Evolutionary conservation across 2,797 vertebrate genomes (phyloP).

Genomic region (Lagodon rhomboides): DNA sequence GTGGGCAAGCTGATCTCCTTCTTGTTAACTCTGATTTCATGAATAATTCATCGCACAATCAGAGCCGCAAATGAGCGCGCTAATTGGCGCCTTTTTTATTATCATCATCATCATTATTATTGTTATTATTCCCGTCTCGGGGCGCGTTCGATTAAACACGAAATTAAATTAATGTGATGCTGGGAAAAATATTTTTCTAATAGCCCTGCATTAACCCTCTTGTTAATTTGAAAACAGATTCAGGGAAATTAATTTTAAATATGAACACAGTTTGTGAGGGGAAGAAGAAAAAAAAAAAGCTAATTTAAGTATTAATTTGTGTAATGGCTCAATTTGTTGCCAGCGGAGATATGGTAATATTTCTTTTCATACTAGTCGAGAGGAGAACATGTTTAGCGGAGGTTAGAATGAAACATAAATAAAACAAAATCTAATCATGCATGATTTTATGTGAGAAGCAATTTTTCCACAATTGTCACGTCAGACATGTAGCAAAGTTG

Average conservation of each 20-base stretch:
- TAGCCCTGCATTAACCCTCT: slow-evolving; percentile 70
- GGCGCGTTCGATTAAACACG: slow-evolving; percentile 50
- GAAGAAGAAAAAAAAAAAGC: slow-evolving; percentile 20
- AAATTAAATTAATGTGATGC: slow-evolving; percentile 75
- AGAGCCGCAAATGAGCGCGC: slow-evolving; percentile 56
- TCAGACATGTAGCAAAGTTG: neutral
- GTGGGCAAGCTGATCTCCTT: slow-evolving; percentile 56
- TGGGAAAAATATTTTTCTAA: slow-evolving; percentile 72
- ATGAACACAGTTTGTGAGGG: slow-evolving; percentile 55
- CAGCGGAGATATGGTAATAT: slow-evolving; percentile 46
- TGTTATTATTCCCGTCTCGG: slow-evolving; percentile 63
- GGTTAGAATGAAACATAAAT: slow-evolving; percentile 23
- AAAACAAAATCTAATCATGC: slow-evolving; percentile 14
- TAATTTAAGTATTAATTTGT: slow-evolving; percentile 70
- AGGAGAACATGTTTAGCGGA: slow-evolving; percentile 18
- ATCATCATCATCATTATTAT: slow-evolving; percentile 56
- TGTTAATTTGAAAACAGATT: slow-evolving; percentile 70
- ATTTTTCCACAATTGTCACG: slow-evolving; percentile 12
- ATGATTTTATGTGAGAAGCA: neutral
- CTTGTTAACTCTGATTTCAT: slow-evolving; percentile 73
- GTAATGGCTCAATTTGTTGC: slow-evolving; percentile 60
- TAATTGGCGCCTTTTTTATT: slow-evolving; percentile 66
- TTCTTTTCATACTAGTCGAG: slow-evolving; percentile 20
- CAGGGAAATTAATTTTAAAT: slow-evolving; percentile 70
- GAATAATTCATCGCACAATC: slow-evolving; percentile 78